Evolutionary conservation across 2,888 invertebrate species (phyloP).

Genomic region (Oeneis ivallda): DNA sequence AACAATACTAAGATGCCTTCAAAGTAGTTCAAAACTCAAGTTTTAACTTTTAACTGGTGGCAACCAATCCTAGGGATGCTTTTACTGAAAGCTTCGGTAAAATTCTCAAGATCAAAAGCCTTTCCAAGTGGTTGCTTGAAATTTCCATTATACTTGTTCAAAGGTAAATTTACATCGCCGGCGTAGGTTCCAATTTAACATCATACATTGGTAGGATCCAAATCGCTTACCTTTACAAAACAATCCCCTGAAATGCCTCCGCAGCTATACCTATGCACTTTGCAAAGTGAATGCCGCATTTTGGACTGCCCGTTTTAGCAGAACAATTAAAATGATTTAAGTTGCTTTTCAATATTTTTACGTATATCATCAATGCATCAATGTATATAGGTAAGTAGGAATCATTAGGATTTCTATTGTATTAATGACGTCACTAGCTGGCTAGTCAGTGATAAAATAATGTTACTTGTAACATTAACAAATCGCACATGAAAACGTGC

Average conservation of each 20-base stretch:
- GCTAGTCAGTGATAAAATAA: too few relatives aligned
- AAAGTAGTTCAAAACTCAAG: conserved; percentile 49
- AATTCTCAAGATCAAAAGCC: conserved; percentile 72
- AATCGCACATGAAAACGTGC: too few relatives aligned
- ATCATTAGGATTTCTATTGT: neutral
- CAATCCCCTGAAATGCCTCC: conserved; percentile 16
- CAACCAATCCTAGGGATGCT: conserved; percentile 51
- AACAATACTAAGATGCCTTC: conserved; percentile 34
- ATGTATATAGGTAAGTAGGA: neutral
- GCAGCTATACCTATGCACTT: conserved; percentile 2
- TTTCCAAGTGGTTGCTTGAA: conserved; percentile 69
- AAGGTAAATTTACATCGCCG: conserved; percentile 62
- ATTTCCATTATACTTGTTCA: conserved; percentile 70
- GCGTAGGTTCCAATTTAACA: conserved; percentile 33
- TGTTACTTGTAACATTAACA: too few relatives aligned
- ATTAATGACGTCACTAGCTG: neutral
- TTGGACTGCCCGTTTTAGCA: conserved; percentile 17
- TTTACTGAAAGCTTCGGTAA: conserved; percentile 58
- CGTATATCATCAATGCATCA: too few relatives aligned
- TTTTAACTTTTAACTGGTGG: conserved; percentile 48
- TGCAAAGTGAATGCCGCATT: conserved; percentile 19
- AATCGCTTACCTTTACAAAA: conserved; percentile 20
- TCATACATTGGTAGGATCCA: conserved; percentile 29
- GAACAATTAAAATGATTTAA: conserved; percentile 21
- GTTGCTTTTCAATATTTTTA: conserved; percentile 3